Conservation (phyloP, 2,797 vertebrate genomes). For the Heteromormyrus szaboi region DNA sequence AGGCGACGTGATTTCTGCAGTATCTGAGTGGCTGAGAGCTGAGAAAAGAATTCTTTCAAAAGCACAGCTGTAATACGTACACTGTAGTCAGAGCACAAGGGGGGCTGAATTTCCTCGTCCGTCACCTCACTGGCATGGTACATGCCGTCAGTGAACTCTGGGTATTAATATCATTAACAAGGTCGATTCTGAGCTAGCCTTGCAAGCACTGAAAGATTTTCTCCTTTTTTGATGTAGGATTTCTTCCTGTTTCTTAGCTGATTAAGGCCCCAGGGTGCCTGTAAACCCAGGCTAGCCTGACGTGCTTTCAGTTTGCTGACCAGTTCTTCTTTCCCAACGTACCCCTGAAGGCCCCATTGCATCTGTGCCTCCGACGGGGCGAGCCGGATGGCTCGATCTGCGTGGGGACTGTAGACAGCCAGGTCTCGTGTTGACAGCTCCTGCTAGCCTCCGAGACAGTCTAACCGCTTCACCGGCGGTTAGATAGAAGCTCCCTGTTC, state of each 20-base stretch:
- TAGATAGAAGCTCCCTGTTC: not conserved
- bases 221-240: not conserved
- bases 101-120: not conserved
- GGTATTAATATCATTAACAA: not conserved
- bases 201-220: not conserved
- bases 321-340: not conserved
- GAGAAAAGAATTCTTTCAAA: not conserved
- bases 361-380: conserved; percentile 11
- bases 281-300: not conserved
- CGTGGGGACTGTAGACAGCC: not conserved
- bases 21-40: not conserved
- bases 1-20: not conserved
- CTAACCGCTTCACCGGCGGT: not conserved
- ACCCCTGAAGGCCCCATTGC: not conserved
- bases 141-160: not conserved
- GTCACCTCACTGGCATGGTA: not conserved
- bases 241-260: not conserved
- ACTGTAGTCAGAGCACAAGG: not conserved
- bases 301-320: not conserved
- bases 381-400: not conserved
- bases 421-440: not conserved
- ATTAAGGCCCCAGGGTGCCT: not conserved
- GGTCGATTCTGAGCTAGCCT: not conserved
- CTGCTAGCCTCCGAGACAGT: not conserved
- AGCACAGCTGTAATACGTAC: not conserved